A percentile compares a stretch with the other conserved stretches of the same genome.
phyloP scores from a whole-genome alignment of 2,797 vertebrate species.

The Coccyzus lansbergi region DNA sequence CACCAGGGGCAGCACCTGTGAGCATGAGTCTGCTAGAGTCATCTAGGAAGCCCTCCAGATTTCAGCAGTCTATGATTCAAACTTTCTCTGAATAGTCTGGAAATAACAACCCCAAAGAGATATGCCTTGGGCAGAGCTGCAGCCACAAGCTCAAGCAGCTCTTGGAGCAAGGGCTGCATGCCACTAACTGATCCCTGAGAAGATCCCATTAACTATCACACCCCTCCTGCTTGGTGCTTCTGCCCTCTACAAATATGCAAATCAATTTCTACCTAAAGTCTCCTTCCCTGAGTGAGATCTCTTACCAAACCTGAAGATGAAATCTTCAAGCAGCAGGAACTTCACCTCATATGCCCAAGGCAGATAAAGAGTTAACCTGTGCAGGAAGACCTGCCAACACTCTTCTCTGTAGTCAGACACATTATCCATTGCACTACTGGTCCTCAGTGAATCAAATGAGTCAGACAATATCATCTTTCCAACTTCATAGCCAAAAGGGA shows the following conservation, averaged over 20 bases:
- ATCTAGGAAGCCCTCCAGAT: accelerated
- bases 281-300: background rate
- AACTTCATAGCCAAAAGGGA: background rate
- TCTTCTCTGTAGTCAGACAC: background rate
- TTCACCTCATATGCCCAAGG: background rate
- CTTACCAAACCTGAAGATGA: background rate
- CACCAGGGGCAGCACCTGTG: background rate
- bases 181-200: background rate
- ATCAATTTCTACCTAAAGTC: background rate
- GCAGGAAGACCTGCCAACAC: background rate
- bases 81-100: background rate
- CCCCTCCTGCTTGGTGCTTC: background rate
- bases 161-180: accelerated
- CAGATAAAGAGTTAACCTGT: background rate
- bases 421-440: background rate
- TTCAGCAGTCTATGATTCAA: background rate
- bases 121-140: background rate
- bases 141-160: background rate
- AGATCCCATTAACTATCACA: accelerated
- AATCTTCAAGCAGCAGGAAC: background rate
- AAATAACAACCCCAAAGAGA: background rate
- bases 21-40: accelerated
- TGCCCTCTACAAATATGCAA: background rate
- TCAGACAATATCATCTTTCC: background rate
- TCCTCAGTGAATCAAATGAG: background rate